A percentile compares a stretch with the other conserved stretches of the same genome.
These are phyloP conservation scores for Chromobotia macracanthus DNA, from an alignment of 2,797 vertebrate genomes.

Conservation along the genomic window DNA sequence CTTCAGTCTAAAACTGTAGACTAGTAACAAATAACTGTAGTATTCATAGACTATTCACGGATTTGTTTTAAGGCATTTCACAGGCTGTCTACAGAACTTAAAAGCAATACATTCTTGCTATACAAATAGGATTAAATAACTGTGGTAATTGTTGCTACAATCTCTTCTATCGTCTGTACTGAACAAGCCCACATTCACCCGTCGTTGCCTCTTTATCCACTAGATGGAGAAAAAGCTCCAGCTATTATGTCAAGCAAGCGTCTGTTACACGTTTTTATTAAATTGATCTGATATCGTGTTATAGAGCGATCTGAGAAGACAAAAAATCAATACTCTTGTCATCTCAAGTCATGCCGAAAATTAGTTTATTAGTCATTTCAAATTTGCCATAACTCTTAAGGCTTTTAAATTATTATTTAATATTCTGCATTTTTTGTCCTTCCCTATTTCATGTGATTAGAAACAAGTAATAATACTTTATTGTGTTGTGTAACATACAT, in stretches of 20 bases:
- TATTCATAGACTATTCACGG: too few relatives aligned
- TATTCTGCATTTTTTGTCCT: conserved; percentile 24
- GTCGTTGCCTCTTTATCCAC: background rate
- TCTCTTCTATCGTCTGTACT: too few relatives aligned
- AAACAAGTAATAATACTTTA: conserved; percentile 35
- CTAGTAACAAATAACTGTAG: too few relatives aligned
- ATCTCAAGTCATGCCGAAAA: conserved; percentile 73
- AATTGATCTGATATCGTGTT: background rate
- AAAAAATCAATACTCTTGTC: conserved; percentile 30
- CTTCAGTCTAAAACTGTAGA: too few relatives aligned
- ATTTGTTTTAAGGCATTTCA: too few relatives aligned
- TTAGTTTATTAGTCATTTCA: conserved; percentile 82
- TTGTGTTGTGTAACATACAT: conserved; percentile 21
- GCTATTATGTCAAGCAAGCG: too few relatives aligned
- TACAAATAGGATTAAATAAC: too few relatives aligned
- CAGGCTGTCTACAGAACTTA: too few relatives aligned
- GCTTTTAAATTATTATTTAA: conserved; percentile 23
- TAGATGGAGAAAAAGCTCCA: conserved; percentile 19
- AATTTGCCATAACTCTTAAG: conserved; percentile 60
- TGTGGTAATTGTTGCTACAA: too few relatives aligned
- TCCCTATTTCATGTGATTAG: conserved; percentile 35
- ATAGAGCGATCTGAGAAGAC: background rate
- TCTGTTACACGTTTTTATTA: too few relatives aligned
- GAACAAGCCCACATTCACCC: background rate
- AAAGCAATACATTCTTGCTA: too few relatives aligned